Conservation (phyloP, 2,113 vertebrate species). For the Neolamprologus sp. region DNA sequence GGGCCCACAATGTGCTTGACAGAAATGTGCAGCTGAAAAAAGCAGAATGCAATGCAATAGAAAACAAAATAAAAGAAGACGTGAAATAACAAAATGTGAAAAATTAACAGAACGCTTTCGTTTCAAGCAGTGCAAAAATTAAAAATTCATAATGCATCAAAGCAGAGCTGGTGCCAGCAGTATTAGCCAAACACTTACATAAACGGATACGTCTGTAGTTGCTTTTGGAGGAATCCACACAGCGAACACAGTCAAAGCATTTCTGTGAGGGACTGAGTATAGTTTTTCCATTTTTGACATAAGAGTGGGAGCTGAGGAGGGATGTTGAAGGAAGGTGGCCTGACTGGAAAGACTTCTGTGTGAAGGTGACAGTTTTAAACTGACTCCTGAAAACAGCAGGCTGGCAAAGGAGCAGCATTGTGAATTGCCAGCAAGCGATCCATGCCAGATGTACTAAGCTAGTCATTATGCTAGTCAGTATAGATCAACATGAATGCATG, state of each 20-base stretch:
- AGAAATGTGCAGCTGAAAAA: not conserved
- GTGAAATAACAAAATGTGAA: not conserved
- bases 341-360: not conserved
- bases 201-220: not conserved
- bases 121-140: not conserved
- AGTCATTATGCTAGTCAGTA: not conserved
- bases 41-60: not conserved
- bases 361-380: not conserved
- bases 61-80: not conserved
- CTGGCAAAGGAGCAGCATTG: not conserved
- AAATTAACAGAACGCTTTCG: not conserved
- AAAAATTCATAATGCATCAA: not conserved
- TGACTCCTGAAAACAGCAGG: not conserved
- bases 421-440: not conserved
- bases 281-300: not conserved
- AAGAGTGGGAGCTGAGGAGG: not conserved
- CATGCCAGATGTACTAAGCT: not conserved
- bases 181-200: not conserved
- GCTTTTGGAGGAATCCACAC: not conserved
- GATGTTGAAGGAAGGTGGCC: not conserved
- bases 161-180: not conserved
- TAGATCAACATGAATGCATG: not conserved
- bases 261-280: not conserved
- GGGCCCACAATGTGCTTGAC: not conserved
- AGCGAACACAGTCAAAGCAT: not conserved